Base-by-base conservation (phyloP, 2,113 vertebrate species). In the Dascyllus trimaculatus region DNA sequence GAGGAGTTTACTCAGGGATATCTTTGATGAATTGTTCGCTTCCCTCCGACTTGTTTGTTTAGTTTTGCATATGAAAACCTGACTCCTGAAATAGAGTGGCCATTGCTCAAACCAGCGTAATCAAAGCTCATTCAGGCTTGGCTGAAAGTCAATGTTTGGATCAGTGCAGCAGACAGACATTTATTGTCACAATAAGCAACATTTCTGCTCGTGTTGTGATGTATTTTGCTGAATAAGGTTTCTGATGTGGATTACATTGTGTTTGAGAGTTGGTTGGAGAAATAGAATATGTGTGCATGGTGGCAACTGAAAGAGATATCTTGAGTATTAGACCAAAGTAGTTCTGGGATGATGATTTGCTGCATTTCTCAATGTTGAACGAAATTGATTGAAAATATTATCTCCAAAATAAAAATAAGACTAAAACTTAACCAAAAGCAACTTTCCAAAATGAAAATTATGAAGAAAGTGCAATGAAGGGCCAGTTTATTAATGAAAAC, bases 61-160 rank as follows among this genome's bases (percentile, higher is more conserved):
- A 72, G 71, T 84, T 93, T 91, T 89, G 83, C 91, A 92, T 92
- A 86, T 90, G 82, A 93, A 93, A 85, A 87, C 74, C 54, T 76
- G 54, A 56, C 48, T 82, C 5, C 29, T 63, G 58, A 84, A 78
- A 73, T 40, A 70, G 63, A 87, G 67, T 77, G 72, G 32, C 66
- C 38, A 22, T 72, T 65, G 80, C 80, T 78, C 54, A 59, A 65
- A 81, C 73, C 61, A 76, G 62, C 76, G 75, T 79, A 70, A 85
- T 86, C 81, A 84, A 74, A 84, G 78, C 70, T 84, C 77, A 87
- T 89, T 84, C 68, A 86, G 66, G 74, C 66, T 54, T 24, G 26
- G 46, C 82, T 74, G 48, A 73, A 56, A 68, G 68, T 22, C 56
- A 48, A 25, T 64, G 52, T 86, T 84, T 80, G 78, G 43, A 80